phyloP scores from a whole-genome alignment of 2,797 vertebrate genomes.

The Phalloptychus januarius region DNA sequence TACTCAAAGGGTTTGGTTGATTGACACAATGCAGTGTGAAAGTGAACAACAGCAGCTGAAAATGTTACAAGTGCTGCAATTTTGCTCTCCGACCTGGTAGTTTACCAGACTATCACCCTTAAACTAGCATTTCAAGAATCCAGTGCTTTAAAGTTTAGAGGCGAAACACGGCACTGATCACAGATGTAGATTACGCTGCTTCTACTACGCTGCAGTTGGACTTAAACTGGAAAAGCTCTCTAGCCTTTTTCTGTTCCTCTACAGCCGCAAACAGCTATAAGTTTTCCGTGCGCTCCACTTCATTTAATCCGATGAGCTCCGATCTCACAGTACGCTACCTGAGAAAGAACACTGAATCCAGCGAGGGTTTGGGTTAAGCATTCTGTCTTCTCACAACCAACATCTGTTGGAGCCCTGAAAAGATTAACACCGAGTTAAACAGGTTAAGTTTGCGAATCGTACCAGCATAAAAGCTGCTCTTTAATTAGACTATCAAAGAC shows the following conservation, averaged over 20 bases:
- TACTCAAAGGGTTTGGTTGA: no score
- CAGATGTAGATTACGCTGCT: neutral
- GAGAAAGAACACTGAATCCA: neutral
- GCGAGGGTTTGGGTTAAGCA: neutral
- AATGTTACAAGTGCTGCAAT: no score
- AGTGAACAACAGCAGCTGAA: no score
- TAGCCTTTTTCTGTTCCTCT: neutral
- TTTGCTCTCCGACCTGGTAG: no score
- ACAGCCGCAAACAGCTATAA: neutral
- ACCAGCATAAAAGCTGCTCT: slow-evolving; percentile 34
- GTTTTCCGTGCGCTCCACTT: neutral
- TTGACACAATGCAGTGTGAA: no score
- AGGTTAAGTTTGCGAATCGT: slow-evolving; percentile 25
- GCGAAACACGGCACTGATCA: neutral
- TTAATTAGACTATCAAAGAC: slow-evolving; percentile 56
- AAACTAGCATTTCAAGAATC: no score
- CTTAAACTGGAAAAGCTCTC: neutral
- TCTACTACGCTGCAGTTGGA: neutral
- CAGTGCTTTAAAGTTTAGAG: neutral
- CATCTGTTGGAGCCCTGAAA: slow-evolving; percentile 6
- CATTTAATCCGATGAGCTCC: neutral
- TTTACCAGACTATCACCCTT: no score
- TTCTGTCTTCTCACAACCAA: neutral
- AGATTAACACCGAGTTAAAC: slow-evolving; percentile 19
- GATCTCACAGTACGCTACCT: neutral